phyloP scores from a whole-genome alignment of 2,888 invertebrate species.

The Thumatha senex region DNA sequence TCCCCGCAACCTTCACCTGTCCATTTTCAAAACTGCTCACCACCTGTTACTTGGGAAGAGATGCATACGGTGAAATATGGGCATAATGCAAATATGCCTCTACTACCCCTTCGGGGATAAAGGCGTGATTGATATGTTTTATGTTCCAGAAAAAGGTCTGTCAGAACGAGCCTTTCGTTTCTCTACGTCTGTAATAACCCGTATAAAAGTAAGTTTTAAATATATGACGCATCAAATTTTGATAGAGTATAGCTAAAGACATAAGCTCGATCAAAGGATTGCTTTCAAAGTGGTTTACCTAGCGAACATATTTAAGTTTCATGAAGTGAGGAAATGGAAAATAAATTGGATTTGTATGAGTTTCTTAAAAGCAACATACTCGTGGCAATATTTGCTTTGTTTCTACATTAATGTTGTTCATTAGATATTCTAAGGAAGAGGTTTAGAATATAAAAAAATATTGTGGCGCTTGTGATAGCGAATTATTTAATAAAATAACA shows the following conservation, averaged over 20 bases:
- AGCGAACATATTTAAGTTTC: conserved; percentile 81
- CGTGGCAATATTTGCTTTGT: conserved; percentile 73
- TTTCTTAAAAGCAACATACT: conserved; percentile 69
- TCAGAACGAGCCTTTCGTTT: no score
- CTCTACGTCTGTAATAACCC: not conserved
- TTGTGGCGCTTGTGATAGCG: no score
- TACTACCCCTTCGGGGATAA: no score
- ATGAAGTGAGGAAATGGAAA: conserved; percentile 82
- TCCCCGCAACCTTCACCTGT: no score
- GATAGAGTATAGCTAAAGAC: conserved; percentile 76
- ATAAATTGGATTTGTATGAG: conserved; percentile 81
- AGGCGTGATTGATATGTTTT: no score
- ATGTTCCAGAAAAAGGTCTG: no score
- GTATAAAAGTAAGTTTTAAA: conserved; percentile 8
- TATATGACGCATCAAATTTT: conserved; percentile 62
- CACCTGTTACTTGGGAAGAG: no score
- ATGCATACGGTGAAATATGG: no score
- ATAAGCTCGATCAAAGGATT: conserved; percentile 80
- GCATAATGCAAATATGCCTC: no score
- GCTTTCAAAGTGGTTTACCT: conserved; percentile 81
- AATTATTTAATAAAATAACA: conserved; percentile 16
- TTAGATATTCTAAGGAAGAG: conserved; percentile 50
- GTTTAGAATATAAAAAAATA: conserved; percentile 34
- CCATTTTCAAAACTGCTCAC: no score
- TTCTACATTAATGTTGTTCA: conserved; percentile 57